Conservation (phyloP, 2,113 vertebrate species). For the Phyllostomus hastatus region DNA sequence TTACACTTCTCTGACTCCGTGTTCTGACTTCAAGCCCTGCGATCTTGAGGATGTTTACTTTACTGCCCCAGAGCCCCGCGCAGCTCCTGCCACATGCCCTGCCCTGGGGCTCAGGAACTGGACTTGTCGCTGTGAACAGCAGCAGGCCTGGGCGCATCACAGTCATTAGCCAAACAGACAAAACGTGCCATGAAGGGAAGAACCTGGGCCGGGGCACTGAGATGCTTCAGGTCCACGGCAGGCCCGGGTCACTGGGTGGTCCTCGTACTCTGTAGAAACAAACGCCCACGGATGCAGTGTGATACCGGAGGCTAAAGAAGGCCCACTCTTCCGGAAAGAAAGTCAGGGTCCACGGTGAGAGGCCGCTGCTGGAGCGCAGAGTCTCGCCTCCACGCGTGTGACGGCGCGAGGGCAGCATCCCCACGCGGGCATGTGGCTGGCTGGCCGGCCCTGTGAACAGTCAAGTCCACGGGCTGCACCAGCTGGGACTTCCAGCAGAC, state of each 20-base stretch:
- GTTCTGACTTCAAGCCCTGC: background rate
- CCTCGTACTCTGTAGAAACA: fast-evolving
- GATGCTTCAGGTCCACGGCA: background rate
- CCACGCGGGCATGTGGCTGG: fast-evolving
- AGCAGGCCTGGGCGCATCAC: no score
- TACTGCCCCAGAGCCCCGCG: background rate
- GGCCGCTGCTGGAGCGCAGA: fast-evolving
- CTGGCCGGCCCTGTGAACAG: fast-evolving
- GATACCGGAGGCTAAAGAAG: background rate
- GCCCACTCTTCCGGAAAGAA: background rate
- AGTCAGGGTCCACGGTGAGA: fast-evolving
- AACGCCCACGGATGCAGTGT: fast-evolving
- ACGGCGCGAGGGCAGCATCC: fast-evolving
- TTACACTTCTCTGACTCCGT: background rate
- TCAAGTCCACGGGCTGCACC: fast-evolving
- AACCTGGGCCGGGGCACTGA: fast-evolving
- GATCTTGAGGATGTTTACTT: background rate
- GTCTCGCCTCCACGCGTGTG: fast-evolving
- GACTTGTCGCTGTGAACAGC: fast-evolving
- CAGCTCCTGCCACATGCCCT: fast-evolving
- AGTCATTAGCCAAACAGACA: background rate
- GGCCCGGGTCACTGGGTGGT: background rate
- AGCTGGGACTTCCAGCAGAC: no score
- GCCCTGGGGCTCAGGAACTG: background rate
- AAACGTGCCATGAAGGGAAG: background rate